Base-by-base conservation (phyloP, 2,888 invertebrate genomes). In the Cerastis rubricosa region DNA sequence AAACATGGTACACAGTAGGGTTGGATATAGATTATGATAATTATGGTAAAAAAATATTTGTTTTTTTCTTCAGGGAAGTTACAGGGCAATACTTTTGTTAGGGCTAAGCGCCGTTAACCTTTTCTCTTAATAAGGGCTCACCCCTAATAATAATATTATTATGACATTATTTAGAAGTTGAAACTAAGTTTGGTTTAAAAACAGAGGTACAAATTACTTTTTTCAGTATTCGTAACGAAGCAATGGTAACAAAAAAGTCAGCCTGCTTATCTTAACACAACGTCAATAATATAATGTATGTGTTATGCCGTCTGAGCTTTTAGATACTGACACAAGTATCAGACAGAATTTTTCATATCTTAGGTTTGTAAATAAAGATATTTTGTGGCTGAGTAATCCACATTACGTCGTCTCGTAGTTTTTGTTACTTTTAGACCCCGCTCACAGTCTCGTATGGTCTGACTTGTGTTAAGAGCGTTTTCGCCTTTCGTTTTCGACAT, bases 371-470 rank as follows among this genome's bases (percentile, higher is more conserved):
- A 82, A 79, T 78, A 79, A 66, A 64, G 64, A 57, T 25, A 72
- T 80, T 80, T 63, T 63, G 71, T 25, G 81, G 54, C 35, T 51
- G 49, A 71, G n/a, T 66, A 54, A 78, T 68, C 65, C 40, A 49
- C 12, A 51, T 80, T 72, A 66, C n/a, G 72, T 70, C 29, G 69
- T 71, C 69, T 49, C 63, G 75, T 66, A n/a, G n/a, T 70, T 79
- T 83, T 78, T 29, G 74, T 74, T 71, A 57, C 63, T 72, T 67
- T 25, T 29, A 47, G 47, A 25, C 43, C 8, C 43, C 12, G n/a
- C 4, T 25, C 25, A 43, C n/a, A 4, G n/a, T 3, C 43, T 43
- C 14, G 14, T 11, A 0, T 4, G 63, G 12, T 40, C n/a, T 8
- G 43, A n/a, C 22, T 63, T 63, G 6, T 63, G 25, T 57, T 5